Conservation (phyloP, 2,797 vertebrate species). For the Aratinga solstitialis region DNA sequence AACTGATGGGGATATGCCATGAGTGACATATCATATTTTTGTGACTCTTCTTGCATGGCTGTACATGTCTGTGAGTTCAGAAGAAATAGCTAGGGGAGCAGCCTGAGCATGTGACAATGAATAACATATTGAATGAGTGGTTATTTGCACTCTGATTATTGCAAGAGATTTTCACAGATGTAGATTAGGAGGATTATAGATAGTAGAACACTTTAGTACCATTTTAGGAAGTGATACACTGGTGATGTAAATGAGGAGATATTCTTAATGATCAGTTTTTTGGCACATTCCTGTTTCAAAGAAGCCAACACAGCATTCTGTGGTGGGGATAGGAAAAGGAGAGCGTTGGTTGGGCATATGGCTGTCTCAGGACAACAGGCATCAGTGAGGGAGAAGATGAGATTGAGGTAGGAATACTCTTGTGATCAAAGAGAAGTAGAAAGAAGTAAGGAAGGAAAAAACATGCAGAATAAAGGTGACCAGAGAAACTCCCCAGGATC, state of each 20-base stretch:
- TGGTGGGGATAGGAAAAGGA: background rate
- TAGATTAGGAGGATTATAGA: background rate
- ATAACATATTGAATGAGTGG: background rate
- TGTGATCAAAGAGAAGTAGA: background rate
- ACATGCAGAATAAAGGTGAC: background rate
- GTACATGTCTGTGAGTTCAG: background rate
- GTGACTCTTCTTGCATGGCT: background rate
- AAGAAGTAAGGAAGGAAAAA: background rate
- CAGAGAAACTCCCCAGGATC: background rate
- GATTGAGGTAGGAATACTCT: background rate
- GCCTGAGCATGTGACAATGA: background rate
- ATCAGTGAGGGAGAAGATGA: background rate
- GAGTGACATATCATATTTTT: background rate
- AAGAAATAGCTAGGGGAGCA: background rate
- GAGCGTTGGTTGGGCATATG: background rate
- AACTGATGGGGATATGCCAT: background rate
- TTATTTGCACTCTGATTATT: background rate
- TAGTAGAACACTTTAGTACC: background rate
- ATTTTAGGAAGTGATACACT: background rate
- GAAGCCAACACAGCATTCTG: background rate
- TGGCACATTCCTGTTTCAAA: background rate
- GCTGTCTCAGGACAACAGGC: background rate
- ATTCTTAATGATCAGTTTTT: background rate
- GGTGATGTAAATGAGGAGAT: background rate
- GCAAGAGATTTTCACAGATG: background rate